Evolutionary conservation across 1,140 invertebrate species (phyloP).

Genomic region (Diprion similis): DNA sequence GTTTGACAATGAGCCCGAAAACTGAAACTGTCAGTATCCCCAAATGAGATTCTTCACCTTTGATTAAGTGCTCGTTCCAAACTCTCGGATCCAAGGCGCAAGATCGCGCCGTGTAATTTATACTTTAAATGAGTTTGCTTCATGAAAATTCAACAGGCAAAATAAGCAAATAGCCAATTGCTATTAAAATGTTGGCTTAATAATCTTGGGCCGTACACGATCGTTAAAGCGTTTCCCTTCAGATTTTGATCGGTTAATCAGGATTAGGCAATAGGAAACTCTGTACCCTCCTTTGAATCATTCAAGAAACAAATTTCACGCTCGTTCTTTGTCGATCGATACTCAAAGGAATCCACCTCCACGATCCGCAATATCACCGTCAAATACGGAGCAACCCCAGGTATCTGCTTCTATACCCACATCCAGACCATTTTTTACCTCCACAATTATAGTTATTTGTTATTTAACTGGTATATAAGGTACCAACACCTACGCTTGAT

Average conservation of each 20-base stretch:
- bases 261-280: background rate
- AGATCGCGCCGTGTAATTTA: background rate
- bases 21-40: background rate
- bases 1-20: background rate
- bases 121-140: background rate
- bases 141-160: conserved; percentile 1
- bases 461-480: too few relatives aligned
- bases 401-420: background rate
- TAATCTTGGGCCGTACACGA: background rate
- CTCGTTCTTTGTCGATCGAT: background rate
- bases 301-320: background rate
- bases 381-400: background rate
- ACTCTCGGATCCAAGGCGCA: background rate
- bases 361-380: background rate
- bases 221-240: background rate
- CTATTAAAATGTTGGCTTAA: conserved; percentile 2
- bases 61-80: background rate
- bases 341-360: background rate
- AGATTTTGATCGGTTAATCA: conserved; percentile 3
- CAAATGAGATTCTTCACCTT: background rate
- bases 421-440: too few relatives aligned
- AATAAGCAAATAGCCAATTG: background rate
- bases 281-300: background rate
- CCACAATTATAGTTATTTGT: too few relatives aligned
- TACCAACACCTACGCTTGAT: too few relatives aligned